Conservation (phyloP, 37 sponge, comb jelly and placozoan species). For the Eunapius fragilis region DNA sequence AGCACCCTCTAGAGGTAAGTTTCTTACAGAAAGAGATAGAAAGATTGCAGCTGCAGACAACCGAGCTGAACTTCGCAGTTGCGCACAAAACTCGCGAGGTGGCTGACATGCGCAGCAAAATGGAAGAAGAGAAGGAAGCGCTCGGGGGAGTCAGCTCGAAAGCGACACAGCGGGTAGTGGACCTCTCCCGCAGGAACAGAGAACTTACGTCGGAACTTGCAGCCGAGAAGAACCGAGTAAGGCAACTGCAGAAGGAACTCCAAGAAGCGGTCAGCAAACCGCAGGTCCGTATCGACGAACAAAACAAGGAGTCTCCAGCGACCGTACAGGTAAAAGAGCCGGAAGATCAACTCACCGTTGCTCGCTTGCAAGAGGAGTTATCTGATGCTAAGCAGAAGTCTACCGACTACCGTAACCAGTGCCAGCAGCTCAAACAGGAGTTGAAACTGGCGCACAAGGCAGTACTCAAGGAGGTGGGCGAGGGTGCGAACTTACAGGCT, state of each 20-base stretch:
- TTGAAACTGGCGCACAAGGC: conserved; percentile 75
- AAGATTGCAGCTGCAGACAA: conserved; percentile 1
- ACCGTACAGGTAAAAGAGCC: neutral
- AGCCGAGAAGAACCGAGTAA: conserved; percentile 40
- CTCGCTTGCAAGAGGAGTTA: conserved; percentile 56
- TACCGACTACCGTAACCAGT: conserved; percentile 53
- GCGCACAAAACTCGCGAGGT: neutral
- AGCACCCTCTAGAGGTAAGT: neutral
- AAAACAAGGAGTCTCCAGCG: neutral
- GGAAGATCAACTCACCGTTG: neutral
- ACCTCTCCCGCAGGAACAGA: conserved; percentile 59
- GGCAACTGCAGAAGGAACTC: conserved; percentile 35
- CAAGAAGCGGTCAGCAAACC: neutral
- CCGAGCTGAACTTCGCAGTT: neutral
- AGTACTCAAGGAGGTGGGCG: conserved; percentile 64
- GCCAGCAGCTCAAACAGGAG: conserved; percentile 73
- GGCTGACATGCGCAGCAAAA: neutral
- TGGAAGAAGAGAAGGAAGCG: conserved; percentile 2
- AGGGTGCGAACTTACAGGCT: conserved; percentile 43
- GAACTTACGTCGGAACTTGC: conserved; percentile 62
- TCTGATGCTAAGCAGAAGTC: conserved; percentile 40
- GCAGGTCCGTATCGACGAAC: neutral
- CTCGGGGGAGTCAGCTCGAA: conserved; percentile 3
- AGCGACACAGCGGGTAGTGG: conserved; percentile 56
- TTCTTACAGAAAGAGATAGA: neutral